Evolutionary conservation across 2,888 invertebrate species (phyloP).

Genomic region (Emmelina monodactyla): DNA sequence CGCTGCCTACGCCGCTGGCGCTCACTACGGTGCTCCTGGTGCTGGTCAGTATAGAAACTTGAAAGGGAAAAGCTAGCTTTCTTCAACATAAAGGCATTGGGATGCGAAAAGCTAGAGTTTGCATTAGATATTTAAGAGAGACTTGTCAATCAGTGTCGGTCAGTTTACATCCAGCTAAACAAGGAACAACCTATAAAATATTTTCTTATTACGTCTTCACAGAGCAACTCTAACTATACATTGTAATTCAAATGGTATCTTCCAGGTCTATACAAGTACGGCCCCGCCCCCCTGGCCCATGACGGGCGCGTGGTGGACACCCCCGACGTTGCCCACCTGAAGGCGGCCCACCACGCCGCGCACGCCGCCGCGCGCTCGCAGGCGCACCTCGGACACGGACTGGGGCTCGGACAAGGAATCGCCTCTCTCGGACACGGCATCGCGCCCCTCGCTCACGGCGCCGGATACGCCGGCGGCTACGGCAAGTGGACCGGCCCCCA

Average conservation of each 20-base stretch:
- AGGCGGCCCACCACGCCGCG: conserved; percentile 61
- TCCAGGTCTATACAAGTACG: conserved; percentile 55
- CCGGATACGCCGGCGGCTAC: conserved; percentile 45
- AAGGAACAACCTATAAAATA: too few species aligned
- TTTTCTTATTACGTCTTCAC: too few species aligned
- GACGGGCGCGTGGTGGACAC: conserved; percentile 61
- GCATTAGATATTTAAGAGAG: too few species aligned
- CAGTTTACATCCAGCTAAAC: too few species aligned
- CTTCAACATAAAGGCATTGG: too few species aligned
- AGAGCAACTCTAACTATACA: background rate
- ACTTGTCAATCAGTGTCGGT: too few species aligned
- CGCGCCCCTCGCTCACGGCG: conserved; percentile 20
- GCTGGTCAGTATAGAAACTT: conserved; percentile 48
- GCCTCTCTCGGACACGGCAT: conserved; percentile 24
- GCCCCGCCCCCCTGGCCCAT: conserved; percentile 57
- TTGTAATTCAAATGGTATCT: background rate
- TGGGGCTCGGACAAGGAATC: conserved; percentile 15
- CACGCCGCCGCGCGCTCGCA: conserved; percentile 42
- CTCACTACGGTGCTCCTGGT: conserved; percentile 51
- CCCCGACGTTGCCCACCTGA: conserved; percentile 65
- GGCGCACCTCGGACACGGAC: conserved; percentile 23
- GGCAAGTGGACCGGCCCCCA: conserved; percentile 56
- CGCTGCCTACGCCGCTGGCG: conserved; percentile 27
- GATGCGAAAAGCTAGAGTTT: too few species aligned
- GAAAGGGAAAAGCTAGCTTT: too few species aligned